These are phyloP conservation scores for Nebria ingens DNA, from an alignment of 1,140 invertebrate genomes.

Conservation along the genomic window DNA sequence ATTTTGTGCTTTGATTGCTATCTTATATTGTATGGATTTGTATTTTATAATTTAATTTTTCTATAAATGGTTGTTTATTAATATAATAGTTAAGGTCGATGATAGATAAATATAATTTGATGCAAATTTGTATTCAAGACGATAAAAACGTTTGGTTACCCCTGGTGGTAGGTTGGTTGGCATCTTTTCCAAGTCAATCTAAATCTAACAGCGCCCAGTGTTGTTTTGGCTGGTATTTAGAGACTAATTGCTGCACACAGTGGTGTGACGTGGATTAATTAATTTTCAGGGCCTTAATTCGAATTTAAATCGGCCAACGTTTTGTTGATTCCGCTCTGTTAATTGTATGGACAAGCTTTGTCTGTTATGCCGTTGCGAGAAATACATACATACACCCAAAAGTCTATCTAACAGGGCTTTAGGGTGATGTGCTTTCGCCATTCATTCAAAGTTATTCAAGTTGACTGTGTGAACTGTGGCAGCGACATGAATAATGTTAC, in stretches of 20 bases:
- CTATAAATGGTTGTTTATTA: too few species aligned
- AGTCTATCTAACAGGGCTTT: constrained; percentile 10
- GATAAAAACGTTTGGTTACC: too few species aligned
- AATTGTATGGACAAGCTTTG: constrained; percentile 29
- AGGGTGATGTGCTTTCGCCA: constrained; percentile 11
- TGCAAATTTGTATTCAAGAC: too few species aligned
- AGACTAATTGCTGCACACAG: constrained; percentile 31
- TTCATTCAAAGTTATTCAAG: background rate
- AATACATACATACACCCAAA: constrained; percentile 1
- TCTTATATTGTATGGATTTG: too few species aligned
- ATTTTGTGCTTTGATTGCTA: too few species aligned
- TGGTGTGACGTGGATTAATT: constrained; percentile 34
- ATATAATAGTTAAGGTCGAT: too few species aligned
- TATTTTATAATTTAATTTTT: too few species aligned
- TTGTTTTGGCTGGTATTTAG: too few species aligned
- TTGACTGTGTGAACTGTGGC: background rate
- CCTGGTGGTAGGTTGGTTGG: too few species aligned
- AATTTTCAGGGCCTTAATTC: constrained; percentile 33
- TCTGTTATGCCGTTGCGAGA: constrained; percentile 11
- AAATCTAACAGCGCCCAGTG: constrained; percentile 11
- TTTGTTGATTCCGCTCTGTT: constrained; percentile 34
- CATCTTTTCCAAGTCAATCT: too few species aligned
- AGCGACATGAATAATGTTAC: background rate
- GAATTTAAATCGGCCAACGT: constrained; percentile 33
- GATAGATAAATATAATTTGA: too few species aligned